Evolutionary conservation across 2,888 invertebrate species (phyloP).

Genomic region (Epistrophe grossulariae): DNA sequence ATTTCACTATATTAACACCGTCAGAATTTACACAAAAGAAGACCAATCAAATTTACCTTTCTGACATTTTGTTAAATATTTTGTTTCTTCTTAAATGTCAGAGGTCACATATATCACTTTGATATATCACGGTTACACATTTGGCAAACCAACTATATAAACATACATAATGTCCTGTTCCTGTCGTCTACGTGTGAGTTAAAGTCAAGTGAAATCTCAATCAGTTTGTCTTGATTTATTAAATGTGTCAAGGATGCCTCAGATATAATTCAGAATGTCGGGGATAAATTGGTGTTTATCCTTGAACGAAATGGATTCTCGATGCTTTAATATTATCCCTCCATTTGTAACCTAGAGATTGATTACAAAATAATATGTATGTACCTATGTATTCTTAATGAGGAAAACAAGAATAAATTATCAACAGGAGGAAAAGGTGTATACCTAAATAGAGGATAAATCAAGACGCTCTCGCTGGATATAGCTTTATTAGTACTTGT

Average conservation of each 20-base stretch:
- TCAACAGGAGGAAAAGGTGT: not conserved
- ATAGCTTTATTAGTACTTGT: no score
- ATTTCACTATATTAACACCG: no score
- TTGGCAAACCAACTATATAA: not conserved
- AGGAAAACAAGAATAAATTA: not conserved
- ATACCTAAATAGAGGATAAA: no score
- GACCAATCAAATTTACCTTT: no score
- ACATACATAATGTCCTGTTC: not conserved
- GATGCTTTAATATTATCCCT: conserved; percentile 32
- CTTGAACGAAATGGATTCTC: conserved; percentile 24
- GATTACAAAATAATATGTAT: conserved; percentile 17
- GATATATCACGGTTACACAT: not conserved
- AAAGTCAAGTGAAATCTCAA: conserved; percentile 17
- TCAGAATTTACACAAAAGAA: no score
- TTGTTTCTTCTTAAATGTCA: conserved; percentile 2
- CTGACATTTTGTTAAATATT: no score
- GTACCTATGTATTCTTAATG: not conserved
- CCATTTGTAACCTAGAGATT: conserved; percentile 33
- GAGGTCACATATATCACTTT: conserved; percentile 9
- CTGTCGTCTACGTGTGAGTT: not conserved
- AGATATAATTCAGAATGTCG: conserved; percentile 6
- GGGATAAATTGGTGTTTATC: conserved; percentile 14
- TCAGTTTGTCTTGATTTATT: conserved; percentile 56
- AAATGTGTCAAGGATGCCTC: conserved; percentile 40
- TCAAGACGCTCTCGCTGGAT: no score